Conservation (phyloP, 2,113 vertebrate species). For the Notiomystis cincta region DNA sequence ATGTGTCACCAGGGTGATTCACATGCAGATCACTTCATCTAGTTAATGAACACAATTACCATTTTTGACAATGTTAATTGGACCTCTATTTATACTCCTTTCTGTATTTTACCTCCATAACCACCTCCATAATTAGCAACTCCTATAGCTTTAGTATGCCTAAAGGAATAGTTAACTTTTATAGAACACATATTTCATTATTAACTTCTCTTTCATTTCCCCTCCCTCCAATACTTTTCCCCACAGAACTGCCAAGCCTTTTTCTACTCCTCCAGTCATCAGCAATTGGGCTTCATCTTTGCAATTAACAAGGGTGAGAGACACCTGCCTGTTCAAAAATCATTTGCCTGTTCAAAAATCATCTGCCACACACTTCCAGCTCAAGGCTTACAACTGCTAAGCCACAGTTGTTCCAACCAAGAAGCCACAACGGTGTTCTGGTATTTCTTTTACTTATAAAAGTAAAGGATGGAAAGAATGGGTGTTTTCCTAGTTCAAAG, state of each 20-base stretch:
- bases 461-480: background rate
- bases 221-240: background rate
- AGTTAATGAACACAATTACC: slow-evolving; percentile 14
- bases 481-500: background rate
- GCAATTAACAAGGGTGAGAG: background rate
- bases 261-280: background rate
- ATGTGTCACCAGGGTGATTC: slow-evolving; percentile 17
- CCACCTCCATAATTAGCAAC: background rate
- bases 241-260: background rate
- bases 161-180: background rate
- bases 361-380: background rate
- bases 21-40: background rate
- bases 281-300: background rate
- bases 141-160: background rate
- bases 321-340: background rate
- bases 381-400: background rate
- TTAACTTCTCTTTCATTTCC: background rate
- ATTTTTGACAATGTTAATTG: slow-evolving; percentile 42
- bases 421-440: background rate
- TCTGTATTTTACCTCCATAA: slow-evolving; percentile 11
- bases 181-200: background rate
- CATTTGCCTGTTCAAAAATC: background rate
- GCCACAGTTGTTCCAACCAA: background rate
- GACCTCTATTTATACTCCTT: background rate
- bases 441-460: background rate